phyloP scores from a whole-genome alignment of 2,797 vertebrate genomes.

The Gambelia wislizenii region DNA sequence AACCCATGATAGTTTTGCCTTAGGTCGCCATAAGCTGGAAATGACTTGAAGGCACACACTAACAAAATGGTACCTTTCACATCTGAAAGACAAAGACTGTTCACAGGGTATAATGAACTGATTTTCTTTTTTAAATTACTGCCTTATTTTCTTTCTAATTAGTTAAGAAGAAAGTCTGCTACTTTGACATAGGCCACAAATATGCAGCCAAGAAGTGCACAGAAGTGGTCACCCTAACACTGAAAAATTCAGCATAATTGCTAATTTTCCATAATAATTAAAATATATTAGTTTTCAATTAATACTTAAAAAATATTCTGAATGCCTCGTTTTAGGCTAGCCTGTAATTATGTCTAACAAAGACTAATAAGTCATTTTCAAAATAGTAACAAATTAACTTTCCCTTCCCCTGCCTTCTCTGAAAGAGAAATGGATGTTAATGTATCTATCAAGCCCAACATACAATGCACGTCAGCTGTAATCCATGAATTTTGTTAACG shows the following conservation, averaged over 20 bases:
- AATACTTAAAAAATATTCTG: conserved; percentile 1
- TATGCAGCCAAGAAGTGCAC: neutral
- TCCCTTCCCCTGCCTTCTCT: conserved; percentile 31
- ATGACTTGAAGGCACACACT: no score
- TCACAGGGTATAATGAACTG: conserved; percentile 10
- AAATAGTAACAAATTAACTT: conserved; percentile 39
- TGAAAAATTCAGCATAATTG: conserved; percentile 29
- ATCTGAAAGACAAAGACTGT: neutral
- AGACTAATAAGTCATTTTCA: conserved; percentile 67
- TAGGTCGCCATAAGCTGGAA: no score
- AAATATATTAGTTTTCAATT: neutral
- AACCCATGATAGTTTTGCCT: no score
- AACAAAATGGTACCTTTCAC: neutral
- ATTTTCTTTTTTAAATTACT: conserved; percentile 38
- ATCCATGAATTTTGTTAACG: conserved; percentile 18
- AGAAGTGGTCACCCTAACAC: conserved; percentile 37
- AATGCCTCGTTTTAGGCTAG: conserved; percentile 54
- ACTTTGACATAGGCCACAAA: conserved; percentile 47
- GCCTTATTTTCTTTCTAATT: conserved; percentile 56
- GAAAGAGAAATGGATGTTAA: neutral
- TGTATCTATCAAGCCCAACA: conserved; percentile 8
- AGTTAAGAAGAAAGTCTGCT: conserved; percentile 45
- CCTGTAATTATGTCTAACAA: conserved; percentile 64
- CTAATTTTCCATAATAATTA: conserved; percentile 21
- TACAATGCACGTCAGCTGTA: conserved; percentile 11